A percentile compares a stretch with the other conserved stretches of the same genome.
These are phyloP conservation scores for Shargacucullia verbasci DNA, from an alignment of 2,888 invertebrate genomes.

Conservation along the genomic window DNA sequence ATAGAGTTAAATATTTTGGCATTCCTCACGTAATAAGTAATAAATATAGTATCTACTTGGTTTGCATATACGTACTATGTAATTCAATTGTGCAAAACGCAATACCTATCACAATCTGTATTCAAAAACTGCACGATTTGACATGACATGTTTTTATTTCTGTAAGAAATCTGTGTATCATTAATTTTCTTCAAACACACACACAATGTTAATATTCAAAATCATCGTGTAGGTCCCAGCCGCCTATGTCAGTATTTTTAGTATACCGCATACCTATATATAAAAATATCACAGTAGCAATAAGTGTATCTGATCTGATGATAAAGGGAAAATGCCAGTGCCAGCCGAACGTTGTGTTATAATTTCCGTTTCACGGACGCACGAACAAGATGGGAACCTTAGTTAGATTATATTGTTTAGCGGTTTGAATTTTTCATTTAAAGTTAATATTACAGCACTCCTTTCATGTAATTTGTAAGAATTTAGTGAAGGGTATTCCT, in stretches of 20 bases:
- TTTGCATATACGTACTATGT: too few relatives aligned
- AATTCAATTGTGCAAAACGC: too few relatives aligned
- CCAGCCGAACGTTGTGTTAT: not conserved
- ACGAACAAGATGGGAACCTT: not conserved
- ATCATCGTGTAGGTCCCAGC: not conserved
- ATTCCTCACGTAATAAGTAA: too few relatives aligned
- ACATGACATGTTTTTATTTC: not conserved
- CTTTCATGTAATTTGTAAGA: too few relatives aligned
- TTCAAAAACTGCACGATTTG: not conserved
- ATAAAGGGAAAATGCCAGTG: not conserved
- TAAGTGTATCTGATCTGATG: not conserved
- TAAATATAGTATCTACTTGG: too few relatives aligned
- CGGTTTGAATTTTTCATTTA: not conserved
- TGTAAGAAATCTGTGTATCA: not conserved
- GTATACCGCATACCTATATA: not conserved
- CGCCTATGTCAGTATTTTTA: not conserved
- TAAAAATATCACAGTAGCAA: not conserved
- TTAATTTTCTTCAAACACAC: too few relatives aligned
- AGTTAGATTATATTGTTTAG: not conserved
- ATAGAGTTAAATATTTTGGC: too few relatives aligned
- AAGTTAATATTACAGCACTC: not conserved
- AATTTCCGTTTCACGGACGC: not conserved
- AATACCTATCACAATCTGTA: too few relatives aligned
- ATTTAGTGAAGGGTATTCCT: too few relatives aligned
- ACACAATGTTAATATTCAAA: constrained; percentile 19